Evolutionary conservation across 2,888 invertebrate species (phyloP), one percentile per base, ranked within the genome.

Genomic region (Spisula subtruncata): DNA sequence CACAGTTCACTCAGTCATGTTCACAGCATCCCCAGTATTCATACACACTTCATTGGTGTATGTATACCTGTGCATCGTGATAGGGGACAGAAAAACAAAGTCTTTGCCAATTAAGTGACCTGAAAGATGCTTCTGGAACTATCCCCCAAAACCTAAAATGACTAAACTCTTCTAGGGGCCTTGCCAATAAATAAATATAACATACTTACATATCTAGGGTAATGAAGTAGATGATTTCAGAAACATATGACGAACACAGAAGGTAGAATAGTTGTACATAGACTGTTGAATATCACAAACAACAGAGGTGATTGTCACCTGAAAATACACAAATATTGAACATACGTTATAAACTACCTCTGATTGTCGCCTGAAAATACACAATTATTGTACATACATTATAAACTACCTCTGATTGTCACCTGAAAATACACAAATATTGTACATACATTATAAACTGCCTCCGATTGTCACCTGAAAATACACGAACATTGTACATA

Each of bases 231-330:
- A 25, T 56, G 56, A 56, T n/a, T n/a, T 56, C 56, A 56, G 20
- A 25, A 25, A 6, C 10, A 25, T n/a, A 66, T 25, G 60, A 66
- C 8, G 60, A 66, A 66, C 60, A 66, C 60, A 66, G 60, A 66
- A n/a, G 60, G 60, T 25, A 60, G 6, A 66, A n/a, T 10, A 66
- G 10, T 66, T 66, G n/a, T 66, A 66, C 60, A 66, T 25, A 66
- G 25, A 66, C 60, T 66, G n/a, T 66, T 66, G 60, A 66, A n/a
- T 66, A 25, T 66, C 20, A 66, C 60, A 66, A 66, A 66, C 25
- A 66, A 66, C 60, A 66, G 60, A 66, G 60, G 60, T 66, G 60
- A 66, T 66, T 66, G 60, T 25, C 60, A 66, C 60, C 60, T 66
- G 60, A 66, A 66, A 66, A 66, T 66, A 66, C n/a, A 66, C 18